These are phyloP conservation scores for Anomalospiza imberbis DNA, from an alignment of 2,797 vertebrate species.

Conservation along the genomic window DNA sequence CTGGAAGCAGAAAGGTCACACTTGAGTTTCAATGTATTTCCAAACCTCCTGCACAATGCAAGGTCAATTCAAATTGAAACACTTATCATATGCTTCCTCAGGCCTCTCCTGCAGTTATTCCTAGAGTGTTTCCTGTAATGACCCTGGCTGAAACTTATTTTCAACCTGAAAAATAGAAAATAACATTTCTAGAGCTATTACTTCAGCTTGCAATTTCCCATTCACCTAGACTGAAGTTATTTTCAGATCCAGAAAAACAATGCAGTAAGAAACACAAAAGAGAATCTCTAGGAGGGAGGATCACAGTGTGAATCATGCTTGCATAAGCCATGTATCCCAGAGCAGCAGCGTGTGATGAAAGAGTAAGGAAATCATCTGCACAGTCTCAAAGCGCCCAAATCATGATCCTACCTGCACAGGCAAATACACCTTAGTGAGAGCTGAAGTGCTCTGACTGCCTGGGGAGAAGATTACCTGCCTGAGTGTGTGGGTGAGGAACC, in stretches of 20 bases:
- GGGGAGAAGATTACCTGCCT: neutral
- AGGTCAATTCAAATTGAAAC: neutral
- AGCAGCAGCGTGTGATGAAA: neutral
- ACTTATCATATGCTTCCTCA: neutral
- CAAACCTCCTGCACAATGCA: neutral
- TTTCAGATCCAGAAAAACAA: neutral
- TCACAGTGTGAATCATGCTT: neutral
- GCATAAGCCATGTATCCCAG: neutral
- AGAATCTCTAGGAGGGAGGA: neutral
- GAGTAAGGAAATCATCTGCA: neutral
- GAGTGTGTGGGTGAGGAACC: neutral
- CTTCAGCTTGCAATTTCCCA: neutral
- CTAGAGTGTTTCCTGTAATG: neutral
- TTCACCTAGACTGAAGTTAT: neutral
- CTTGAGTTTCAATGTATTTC: neutral
- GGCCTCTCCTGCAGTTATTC: neutral
- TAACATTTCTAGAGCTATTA: neutral
- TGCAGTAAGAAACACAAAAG: neutral
- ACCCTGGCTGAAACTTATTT: neutral
- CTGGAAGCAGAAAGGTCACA: neutral
- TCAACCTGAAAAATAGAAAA: neutral
- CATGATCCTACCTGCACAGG: neutral
- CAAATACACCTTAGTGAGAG: neutral
- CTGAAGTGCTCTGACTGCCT: neutral
- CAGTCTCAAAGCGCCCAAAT: neutral